Percentiles rank a stretch among this genome's conserved stretches.
Conservation (phyloP, 1,140 invertebrate genomes). For the Aleiodes sp. region DNA sequence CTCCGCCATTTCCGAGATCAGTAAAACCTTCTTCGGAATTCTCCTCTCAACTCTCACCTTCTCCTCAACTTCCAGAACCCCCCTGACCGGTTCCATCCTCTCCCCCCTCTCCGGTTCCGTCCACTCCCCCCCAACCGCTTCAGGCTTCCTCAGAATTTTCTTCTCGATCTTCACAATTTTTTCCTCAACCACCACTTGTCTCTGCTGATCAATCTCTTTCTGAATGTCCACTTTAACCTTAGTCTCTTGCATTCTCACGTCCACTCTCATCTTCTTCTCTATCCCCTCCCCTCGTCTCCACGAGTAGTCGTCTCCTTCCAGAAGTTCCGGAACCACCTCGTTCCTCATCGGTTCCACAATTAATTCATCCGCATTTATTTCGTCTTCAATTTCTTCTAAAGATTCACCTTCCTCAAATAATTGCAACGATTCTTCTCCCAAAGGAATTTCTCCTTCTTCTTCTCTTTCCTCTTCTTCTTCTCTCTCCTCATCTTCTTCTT, state of each 20-base stretch:
- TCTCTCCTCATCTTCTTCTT: not conserved
- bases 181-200: not conserved
- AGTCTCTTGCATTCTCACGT: slow-evolving; percentile 34
- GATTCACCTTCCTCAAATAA: slow-evolving; percentile 49
- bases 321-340: not conserved
- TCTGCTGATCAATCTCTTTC: not conserved
- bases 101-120: no score
- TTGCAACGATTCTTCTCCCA: not conserved
- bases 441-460: not conserved
- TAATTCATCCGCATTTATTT: not conserved
- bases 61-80: not conserved
- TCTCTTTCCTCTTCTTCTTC: not conserved
- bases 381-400: slow-evolving; percentile 43
- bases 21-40: not conserved
- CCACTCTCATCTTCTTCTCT: slow-evolving; percentile 46
- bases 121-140: no score
- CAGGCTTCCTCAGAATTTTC: not conserved
- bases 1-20: no score
- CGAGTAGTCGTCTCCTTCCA: not conserved
- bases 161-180: not conserved
- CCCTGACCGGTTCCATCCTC: no score
- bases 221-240: slow-evolving; percentile 22
- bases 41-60: not conserved
- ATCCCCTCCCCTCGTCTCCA: not conserved
- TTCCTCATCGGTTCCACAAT: not conserved